Base-by-base conservation (phyloP, 2,888 invertebrate species). In the Melieria crassipennis region DNA sequence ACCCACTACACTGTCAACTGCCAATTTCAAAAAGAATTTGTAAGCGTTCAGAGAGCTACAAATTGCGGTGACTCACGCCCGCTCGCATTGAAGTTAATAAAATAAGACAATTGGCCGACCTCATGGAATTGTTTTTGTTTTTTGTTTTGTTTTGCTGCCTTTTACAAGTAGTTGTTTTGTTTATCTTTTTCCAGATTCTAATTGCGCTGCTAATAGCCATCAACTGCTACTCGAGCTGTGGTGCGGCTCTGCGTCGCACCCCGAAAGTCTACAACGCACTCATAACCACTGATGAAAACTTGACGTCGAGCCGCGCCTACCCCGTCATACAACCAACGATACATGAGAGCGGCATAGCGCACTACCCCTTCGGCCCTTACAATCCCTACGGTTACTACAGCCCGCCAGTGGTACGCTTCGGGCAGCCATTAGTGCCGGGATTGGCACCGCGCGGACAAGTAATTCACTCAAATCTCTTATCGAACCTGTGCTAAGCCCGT, bases 181-280 rank as follows among this genome's bases (percentile, higher is more conserved):
- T 10, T 69, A 69, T 43, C 55, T 63, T 58, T 50, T 72, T 75
- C 47, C 76, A 86, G 86, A 65, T 82, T 61, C 50, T 80, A 47
- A 68, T 80, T 42, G 71, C 79, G 46, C 71, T 83, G 9, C 61
- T 81, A 60, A 46, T 78, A 16, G 73, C 75, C 7, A 69, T 74
- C 47, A 73, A 76, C 46, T 76, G 76, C 65, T 76, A 75, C 69
- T 73, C 71, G 11, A 78, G 74, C 52, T 76, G 76, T 71, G 76
- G 78, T 58, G 72, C 77, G 69, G 75, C 78, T 1, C 69, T 80
- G 30, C 79, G 85, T 46, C 89, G 91, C 74, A 89, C 92, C 1
- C 94, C 94, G 0, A 92, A 92, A 83, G 92, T 94, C 48, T 94
- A 94, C 88, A 94, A 94, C 84, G 93, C 93, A 0, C 89, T 94